Percentiles rank a stretch among this genome's conserved stretches.
These are phyloP conservation scores for Epinephelus malabaricus DNA, from an alignment of 2,797 vertebrate species.

Conservation along the genomic window DNA sequence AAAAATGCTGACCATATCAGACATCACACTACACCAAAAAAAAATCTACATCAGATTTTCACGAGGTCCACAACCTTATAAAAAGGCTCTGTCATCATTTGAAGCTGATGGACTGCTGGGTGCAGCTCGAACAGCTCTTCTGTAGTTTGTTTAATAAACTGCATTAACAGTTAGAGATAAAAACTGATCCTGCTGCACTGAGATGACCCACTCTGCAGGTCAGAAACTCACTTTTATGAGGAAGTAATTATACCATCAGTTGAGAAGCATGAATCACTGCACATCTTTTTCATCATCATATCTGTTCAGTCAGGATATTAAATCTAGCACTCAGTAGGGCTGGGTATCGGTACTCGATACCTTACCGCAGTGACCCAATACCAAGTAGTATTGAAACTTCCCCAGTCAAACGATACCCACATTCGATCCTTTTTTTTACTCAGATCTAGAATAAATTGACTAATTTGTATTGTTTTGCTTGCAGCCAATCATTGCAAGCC, in stretches of 20 bases:
- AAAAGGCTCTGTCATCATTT: conserved; percentile 17
- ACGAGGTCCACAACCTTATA: background rate
- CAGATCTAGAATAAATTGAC: too few species aligned
- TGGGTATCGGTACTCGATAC: too few species aligned
- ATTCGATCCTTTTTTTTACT: too few species aligned
- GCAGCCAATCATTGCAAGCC: too few species aligned
- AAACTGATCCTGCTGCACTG: conserved; percentile 19
- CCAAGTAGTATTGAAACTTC: too few species aligned
- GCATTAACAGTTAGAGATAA: background rate
- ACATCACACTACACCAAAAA: background rate
- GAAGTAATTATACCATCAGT: conserved; percentile 7
- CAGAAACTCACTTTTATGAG: background rate
- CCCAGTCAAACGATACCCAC: too few species aligned
- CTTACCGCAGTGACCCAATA: too few species aligned
- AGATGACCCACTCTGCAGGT: conserved; percentile 21
- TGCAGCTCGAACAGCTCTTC: background rate
- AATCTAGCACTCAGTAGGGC: background rate
- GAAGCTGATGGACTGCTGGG: background rate
- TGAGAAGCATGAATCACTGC: background rate
- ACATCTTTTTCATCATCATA: background rate
- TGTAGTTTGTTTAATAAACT: background rate
- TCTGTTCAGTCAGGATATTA: conserved; percentile 4
- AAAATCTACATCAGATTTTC: conserved; percentile 10
- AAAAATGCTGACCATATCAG: conserved; percentile 6
- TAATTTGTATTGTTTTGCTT: too few species aligned